A percentile compares a stretch with the other conserved stretches of the same genome.
These are phyloP conservation scores for Metaphire vulgaris DNA, from an alignment of 1,140 invertebrate species.

Conservation along the genomic window DNA sequence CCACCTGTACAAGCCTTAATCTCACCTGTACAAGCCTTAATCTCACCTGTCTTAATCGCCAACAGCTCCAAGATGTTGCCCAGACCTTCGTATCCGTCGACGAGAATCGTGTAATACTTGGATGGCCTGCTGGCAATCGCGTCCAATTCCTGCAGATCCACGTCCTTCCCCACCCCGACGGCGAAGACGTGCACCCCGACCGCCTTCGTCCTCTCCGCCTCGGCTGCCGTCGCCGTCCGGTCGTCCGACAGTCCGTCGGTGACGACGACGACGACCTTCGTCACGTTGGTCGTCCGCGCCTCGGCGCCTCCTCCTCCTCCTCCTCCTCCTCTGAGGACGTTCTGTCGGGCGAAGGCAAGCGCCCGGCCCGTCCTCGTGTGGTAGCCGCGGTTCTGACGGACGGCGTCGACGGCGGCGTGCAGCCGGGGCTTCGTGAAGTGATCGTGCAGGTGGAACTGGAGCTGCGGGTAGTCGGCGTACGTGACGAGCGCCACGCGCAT, in stretches of 20 bases:
- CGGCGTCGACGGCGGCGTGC: neutral
- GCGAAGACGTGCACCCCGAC: conserved; percentile 28
- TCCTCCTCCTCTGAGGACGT: too few relatives aligned
- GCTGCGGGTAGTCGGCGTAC: conserved; percentile 13
- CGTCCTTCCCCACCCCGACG: conserved; percentile 24
- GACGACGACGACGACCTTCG: conserved; percentile 23
- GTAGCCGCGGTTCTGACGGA: conserved; percentile 7
- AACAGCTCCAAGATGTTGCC: conserved; percentile 20
- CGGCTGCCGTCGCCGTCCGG: conserved; percentile 15
- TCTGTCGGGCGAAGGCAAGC: neutral
- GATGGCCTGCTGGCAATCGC: conserved; percentile 27
- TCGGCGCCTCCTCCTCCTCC: conserved; percentile 8
- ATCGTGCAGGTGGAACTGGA: conserved; percentile 7
- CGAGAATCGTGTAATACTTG: conserved; percentile 19
- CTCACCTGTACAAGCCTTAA: conserved; percentile 28
- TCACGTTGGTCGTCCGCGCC: neutral
- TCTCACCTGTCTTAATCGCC: conserved; percentile 24
- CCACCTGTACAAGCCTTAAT: conserved; percentile 28
- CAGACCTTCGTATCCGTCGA: conserved; percentile 17
- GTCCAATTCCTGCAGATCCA: conserved; percentile 24
- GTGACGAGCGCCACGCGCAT: conserved; percentile 6
- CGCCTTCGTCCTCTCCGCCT: conserved; percentile 14
- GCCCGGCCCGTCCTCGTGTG: conserved; percentile 1
- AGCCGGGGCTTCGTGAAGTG: neutral
- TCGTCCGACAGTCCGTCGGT: conserved; percentile 27